A percentile compares a stretch with the other conserved stretches of the same genome.
Conservation (phyloP, 2,113 vertebrate genomes). For the Lates calcarifer region DNA sequence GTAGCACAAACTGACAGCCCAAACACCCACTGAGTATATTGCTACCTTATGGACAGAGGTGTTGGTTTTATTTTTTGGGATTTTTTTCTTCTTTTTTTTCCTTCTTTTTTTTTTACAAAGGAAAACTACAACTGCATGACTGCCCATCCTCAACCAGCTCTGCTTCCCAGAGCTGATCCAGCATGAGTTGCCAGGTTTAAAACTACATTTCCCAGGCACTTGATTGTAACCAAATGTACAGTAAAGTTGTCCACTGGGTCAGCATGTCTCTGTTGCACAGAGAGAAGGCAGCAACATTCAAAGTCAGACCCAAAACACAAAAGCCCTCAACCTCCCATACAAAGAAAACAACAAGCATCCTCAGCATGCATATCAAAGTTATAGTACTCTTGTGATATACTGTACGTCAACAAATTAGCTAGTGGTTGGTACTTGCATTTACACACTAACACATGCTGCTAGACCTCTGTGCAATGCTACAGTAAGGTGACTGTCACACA, state of each 20-base stretch:
- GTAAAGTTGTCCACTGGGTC: conserved; percentile 71
- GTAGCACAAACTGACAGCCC: conserved; percentile 46
- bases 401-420: conserved; percentile 66
- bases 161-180: conserved; percentile 29
- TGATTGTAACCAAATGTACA: conserved; percentile 80
- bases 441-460: conserved; percentile 78
- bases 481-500: conserved; percentile 48
- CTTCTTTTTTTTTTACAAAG: conserved; percentile 55
- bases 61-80: conserved; percentile 32
- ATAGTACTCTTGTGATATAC: conserved; percentile 74
- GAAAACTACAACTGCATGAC: conserved; percentile 42
- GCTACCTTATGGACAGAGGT: conserved; percentile 75
- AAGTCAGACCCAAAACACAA: conserved; percentile 59
- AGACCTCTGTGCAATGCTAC: conserved; percentile 75
- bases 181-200: conserved; percentile 52
- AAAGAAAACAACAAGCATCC: conserved; percentile 66
- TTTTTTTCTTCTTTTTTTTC: not conserved
- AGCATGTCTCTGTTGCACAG: conserved; percentile 69
- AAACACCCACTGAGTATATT: conserved; percentile 60
- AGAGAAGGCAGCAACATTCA: conserved; percentile 76
- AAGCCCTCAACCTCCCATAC: conserved; percentile 47
- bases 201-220: conserved; percentile 83
- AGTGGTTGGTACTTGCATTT: conserved; percentile 63
- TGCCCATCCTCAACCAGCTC: conserved; percentile 19
- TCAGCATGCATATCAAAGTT: conserved; percentile 78